These are phyloP conservation scores for Drosophila watanabei DNA, from an alignment of 1,140 invertebrate species.

Conservation along the genomic window DNA sequence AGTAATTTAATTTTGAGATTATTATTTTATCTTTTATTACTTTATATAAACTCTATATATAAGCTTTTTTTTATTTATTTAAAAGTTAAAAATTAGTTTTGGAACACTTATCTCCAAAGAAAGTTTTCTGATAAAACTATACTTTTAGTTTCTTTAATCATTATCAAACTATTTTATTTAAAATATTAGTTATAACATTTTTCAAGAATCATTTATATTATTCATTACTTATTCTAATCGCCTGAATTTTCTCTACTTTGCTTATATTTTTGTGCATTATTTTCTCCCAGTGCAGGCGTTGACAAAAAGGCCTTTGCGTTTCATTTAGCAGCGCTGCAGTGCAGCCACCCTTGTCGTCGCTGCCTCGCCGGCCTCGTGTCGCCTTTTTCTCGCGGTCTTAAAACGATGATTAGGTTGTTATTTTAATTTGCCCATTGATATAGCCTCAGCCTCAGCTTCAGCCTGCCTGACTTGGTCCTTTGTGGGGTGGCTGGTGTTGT, in stretches of 20 bases:
- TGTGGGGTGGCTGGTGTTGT: constrained; percentile 72
- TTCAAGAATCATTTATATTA: neutral
- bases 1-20: too few species aligned
- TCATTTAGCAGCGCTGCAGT: constrained; percentile 77
- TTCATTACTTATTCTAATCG: neutral
- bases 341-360: constrained; percentile 24
- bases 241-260: neutral
- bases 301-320: constrained; percentile 82
- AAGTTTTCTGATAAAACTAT: too few species aligned
- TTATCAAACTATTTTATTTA: too few species aligned
- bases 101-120: too few species aligned
- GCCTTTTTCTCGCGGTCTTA: constrained; percentile 85
- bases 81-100: too few species aligned
- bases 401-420: constrained; percentile 86
- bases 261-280: accelerated
- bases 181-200: neutral
- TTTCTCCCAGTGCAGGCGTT: constrained; percentile 61
- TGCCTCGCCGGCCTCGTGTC: constrained; percentile 42
- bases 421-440: constrained; percentile 86
- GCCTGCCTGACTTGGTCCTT: constrained; percentile 67
- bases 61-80: too few species aligned
- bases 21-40: too few species aligned
- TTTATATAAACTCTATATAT: too few species aligned
- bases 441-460: constrained; percentile 48
- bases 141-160: too few species aligned